Evolutionary conservation across 2,113 vertebrate species (phyloP).

Genomic region (Chaetura pelagica): DNA sequence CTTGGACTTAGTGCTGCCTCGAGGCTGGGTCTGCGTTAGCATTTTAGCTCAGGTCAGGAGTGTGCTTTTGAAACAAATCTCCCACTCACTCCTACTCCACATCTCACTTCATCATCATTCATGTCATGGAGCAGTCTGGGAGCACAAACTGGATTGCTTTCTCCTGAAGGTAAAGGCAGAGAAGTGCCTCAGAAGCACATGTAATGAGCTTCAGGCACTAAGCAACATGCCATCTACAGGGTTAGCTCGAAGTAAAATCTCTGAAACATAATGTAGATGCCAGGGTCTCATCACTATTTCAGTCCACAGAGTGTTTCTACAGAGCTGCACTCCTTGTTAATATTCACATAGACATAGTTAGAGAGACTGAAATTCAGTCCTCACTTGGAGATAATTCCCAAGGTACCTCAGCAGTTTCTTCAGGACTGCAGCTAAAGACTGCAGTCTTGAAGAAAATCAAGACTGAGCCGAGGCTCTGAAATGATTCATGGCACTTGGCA

Average conservation of each 20-base stretch:
- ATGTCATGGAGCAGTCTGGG: neutral
- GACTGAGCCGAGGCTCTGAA: neutral
- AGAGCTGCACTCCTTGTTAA: neutral
- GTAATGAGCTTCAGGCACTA: neutral
- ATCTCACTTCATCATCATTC: neutral
- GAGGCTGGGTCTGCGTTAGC: neutral
- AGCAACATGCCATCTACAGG: neutral
- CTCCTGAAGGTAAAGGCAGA: neutral
- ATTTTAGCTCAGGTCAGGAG: neutral
- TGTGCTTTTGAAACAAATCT: neutral
- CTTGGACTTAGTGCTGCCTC: neutral
- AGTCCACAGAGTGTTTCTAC: neutral
- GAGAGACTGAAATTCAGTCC: neutral
- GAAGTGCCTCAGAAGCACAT: neutral
- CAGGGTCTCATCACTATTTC: neutral
- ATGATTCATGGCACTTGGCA: neutral
- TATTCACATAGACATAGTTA: neutral
- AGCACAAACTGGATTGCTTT: neutral
- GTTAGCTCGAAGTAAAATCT: rapidly evolving
- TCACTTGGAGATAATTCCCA: neutral
- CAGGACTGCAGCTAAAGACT: neutral
- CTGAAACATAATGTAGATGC: neutral
- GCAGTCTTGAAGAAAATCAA: too few relatives aligned
- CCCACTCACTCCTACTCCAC: neutral
- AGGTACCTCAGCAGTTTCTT: conserved; percentile 1